These are phyloP conservation scores for Andricus quercusramuli DNA, from an alignment of 2,888 invertebrate genomes.

Conservation along the genomic window DNA sequence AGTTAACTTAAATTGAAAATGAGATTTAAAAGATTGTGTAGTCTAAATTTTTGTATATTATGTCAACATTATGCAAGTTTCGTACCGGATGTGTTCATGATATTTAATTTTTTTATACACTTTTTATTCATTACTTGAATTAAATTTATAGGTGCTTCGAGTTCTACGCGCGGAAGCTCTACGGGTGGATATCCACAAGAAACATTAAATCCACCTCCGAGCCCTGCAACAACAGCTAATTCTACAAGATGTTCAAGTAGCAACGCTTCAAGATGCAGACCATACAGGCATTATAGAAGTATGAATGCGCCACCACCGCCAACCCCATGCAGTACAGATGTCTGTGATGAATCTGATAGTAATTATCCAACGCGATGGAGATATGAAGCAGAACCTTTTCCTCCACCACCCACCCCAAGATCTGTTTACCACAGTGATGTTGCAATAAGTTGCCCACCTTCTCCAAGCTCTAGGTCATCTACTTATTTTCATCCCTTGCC, in stretches of 20 bases:
- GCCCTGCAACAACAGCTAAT: conserved; percentile 89
- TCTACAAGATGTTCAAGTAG: conserved; percentile 80
- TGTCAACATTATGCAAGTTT: too few relatives aligned
- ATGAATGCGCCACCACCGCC: conserved; percentile 94
- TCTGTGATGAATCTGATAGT: conserved; percentile 93
- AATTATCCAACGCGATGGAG: conserved; percentile 83
- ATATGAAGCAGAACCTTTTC: conserved; percentile 85
- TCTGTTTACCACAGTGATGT: conserved; percentile 88
- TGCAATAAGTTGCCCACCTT: conserved; percentile 83
- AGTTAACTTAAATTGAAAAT: too few relatives aligned
- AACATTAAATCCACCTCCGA: conserved; percentile 94
- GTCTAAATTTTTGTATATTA: too few relatives aligned
- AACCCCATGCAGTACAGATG: conserved; percentile 96
- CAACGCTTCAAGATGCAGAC: conserved; percentile 82
- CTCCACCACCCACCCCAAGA: conserved; percentile 88
- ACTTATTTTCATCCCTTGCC: conserved; percentile 90
- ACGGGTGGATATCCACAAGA: conserved; percentile 88
- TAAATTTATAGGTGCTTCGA: conserved; percentile 80
- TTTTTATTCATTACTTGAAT: background rate
- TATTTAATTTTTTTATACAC: too few relatives aligned
- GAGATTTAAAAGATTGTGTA: too few relatives aligned
- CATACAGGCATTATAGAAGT: conserved; percentile 87
- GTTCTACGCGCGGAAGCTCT: conserved; percentile 84
- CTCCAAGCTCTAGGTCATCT: conserved; percentile 86
- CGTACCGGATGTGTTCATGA: too few relatives aligned